Evolutionary conservation across 1,140 invertebrate genomes (phyloP).

Genomic region (Melipona quadrifasciata): DNA sequence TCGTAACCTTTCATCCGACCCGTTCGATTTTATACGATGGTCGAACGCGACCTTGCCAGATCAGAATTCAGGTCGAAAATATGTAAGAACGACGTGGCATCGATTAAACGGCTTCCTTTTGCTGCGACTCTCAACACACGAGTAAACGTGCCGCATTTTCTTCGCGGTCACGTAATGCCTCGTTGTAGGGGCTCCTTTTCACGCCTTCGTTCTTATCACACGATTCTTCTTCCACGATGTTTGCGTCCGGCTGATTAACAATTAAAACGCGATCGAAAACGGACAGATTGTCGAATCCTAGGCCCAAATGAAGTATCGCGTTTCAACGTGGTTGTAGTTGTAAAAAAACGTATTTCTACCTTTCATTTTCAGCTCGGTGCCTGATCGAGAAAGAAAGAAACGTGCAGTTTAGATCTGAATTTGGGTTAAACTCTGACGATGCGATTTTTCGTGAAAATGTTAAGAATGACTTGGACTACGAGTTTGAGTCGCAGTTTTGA

Average conservation of each 20-base stretch:
- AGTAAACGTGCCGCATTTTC: slow-evolving; percentile 35
- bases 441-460: too few species aligned
- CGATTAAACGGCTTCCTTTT: slow-evolving; percentile 50
- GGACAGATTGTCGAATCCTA: background rate
- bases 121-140: slow-evolving; percentile 20
- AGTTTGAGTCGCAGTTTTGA: too few species aligned
- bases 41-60: background rate
- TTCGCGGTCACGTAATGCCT: slow-evolving; percentile 32
- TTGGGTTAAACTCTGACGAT: too few species aligned
- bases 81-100: slow-evolving; percentile 42
- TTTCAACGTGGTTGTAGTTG: too few species aligned
- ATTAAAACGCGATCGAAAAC: background rate
- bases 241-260: background rate
- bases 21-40: background rate
- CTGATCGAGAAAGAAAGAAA: too few species aligned
- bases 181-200: background rate
- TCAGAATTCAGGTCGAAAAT: slow-evolving; percentile 49
- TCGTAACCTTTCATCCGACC: background rate
- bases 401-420: too few species aligned
- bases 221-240: background rate
- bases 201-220: background rate
- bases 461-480: too few species aligned
- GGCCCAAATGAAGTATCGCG: background rate
- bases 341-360: too few species aligned
- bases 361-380: too few species aligned